Conservation (phyloP, 1,140 invertebrate species). For the Brachionus sp. region DNA sequence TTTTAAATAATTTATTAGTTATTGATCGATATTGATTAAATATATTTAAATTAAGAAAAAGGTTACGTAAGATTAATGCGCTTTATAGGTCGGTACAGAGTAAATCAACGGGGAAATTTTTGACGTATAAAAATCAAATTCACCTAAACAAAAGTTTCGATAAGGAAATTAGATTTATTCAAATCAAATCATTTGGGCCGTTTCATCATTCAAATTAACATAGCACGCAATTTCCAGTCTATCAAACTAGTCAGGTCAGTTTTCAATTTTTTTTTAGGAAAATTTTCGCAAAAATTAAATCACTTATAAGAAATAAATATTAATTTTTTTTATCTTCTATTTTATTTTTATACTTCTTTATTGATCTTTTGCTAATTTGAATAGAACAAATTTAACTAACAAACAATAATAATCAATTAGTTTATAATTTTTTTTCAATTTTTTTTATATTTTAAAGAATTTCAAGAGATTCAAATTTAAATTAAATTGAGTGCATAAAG, state of each 20-base stretch:
- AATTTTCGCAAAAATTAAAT: too few species aligned
- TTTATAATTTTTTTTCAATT: too few species aligned
- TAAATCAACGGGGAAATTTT: not conserved
- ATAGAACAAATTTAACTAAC: too few species aligned
- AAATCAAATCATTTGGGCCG: not conserved
- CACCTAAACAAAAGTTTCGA: not conserved
- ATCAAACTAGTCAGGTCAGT: not conserved
- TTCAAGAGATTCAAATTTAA: too few species aligned
- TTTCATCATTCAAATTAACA: not conserved
- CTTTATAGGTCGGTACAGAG: not conserved
- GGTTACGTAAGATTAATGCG: not conserved
- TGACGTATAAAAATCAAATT: not conserved
- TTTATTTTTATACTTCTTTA: too few species aligned
- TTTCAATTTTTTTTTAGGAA: not conserved
- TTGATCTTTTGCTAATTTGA: too few species aligned
- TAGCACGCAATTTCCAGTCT: not conserved
- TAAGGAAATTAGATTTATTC: not conserved
- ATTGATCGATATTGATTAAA: not conserved
- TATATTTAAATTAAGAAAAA: not conserved
- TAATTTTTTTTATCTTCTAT: too few species aligned
- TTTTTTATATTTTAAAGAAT: too few species aligned
- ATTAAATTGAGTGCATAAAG: too few species aligned
- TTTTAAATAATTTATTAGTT: slow-evolving; percentile 1
- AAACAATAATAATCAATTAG: too few species aligned
- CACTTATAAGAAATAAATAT: too few species aligned